Evolutionary conservation across 2,113 vertebrate genomes (phyloP).

Genomic region (Microcebus griseorufus): DNA sequence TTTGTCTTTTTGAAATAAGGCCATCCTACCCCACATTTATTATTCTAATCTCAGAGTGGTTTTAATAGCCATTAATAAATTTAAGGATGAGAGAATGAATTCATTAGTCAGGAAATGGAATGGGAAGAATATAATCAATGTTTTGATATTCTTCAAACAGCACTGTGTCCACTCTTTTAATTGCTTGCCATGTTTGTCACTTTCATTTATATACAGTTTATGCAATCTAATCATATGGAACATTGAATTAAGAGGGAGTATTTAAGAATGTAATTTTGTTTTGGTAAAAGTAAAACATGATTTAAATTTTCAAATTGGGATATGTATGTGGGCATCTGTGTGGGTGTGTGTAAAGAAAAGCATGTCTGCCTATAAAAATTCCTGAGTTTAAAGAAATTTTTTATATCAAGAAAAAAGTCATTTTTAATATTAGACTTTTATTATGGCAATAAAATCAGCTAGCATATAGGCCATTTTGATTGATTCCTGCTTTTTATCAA

Average conservation of each 20-base stretch:
- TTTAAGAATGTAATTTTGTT: neutral
- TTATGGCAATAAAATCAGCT: constrained; percentile 38
- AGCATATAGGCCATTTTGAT: neutral
- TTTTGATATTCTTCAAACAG: neutral
- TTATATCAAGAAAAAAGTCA: neutral
- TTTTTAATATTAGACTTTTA: constrained; percentile 2
- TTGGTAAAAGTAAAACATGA: neutral
- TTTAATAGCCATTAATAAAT: neutral
- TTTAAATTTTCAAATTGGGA: neutral
- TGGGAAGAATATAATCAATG: neutral
- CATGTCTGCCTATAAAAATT: neutral
- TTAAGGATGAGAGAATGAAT: neutral
- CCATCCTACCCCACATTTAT: neutral
- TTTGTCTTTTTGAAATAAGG: neutral
- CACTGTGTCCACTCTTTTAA: neutral
- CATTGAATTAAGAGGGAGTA: neutral
- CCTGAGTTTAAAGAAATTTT: constrained; percentile 19
- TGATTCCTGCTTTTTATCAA: constrained; percentile 20
- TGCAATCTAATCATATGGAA: neutral
- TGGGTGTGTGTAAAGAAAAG: neutral
- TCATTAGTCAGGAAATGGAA: neutral
- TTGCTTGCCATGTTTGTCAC: neutral
- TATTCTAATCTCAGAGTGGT: neutral
- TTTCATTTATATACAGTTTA: neutral
- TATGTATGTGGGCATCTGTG: neutral